phyloP scores from a whole-genome alignment of 2,797 vertebrate genomes.

The Anabacerthia variegaticeps region DNA sequence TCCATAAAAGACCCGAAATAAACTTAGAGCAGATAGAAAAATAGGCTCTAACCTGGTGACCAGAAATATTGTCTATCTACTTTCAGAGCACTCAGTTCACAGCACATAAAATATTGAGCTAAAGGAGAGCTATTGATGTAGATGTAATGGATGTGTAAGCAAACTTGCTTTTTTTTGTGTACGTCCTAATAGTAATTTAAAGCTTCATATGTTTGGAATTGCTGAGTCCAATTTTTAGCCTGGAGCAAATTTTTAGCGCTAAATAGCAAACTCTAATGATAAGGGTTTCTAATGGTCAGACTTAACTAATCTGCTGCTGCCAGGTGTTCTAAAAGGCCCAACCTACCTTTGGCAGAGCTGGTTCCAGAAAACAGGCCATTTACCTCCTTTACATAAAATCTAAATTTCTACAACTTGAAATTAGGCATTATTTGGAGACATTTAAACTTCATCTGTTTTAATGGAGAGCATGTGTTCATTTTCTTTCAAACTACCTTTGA shows the following conservation, averaged over 20 bases:
- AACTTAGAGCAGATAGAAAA: not conserved
- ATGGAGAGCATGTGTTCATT: slow-evolving; percentile 1
- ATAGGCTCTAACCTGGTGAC: not conserved
- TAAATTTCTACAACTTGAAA: not conserved
- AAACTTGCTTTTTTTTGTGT: slow-evolving; percentile 24
- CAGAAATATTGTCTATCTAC: not conserved
- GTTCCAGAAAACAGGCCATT: not conserved
- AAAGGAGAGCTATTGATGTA: not conserved
- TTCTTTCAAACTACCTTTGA: slow-evolving; percentile 39
- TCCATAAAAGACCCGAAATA: not conserved
- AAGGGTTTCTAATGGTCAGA: slow-evolving; percentile 27
- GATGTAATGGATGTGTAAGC: slow-evolving; percentile 9
- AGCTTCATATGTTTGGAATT: not conserved
- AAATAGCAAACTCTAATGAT: not conserved
- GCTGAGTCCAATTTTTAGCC: slow-evolving; percentile 43
- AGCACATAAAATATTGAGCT: slow-evolving; percentile 30
- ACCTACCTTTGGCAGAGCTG: not conserved
- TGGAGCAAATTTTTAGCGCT: slow-evolving; percentile 17
- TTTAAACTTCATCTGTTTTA: slow-evolving; percentile 38
- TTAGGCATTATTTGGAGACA: not conserved
- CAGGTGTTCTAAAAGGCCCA: not conserved
- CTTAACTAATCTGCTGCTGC: not conserved
- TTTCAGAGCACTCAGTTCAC: not conserved
- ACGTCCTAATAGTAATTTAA: slow-evolving; percentile 28
- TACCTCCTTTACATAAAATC: not conserved